A percentile compares a stretch with the other conserved stretches of the same genome.
Conservation (phyloP, 2,888 invertebrate genomes). For the Macropis europaea region DNA sequence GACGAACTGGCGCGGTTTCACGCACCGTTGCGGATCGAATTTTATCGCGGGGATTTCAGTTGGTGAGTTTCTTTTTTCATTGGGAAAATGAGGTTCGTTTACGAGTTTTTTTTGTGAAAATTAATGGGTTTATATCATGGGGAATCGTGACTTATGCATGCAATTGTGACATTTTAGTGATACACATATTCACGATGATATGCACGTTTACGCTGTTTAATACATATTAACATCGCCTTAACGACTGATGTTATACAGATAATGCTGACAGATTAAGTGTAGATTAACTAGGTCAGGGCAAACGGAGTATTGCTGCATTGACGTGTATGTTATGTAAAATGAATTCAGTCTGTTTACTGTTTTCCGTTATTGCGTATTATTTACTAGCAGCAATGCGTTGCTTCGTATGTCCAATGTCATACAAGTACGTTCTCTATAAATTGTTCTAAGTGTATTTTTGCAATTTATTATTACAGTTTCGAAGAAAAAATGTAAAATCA, state of each 20-base stretch:
- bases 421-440: neutral
- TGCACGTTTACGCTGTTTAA: too few species aligned
- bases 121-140: neutral
- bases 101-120: neutral
- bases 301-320: conserved; percentile 9
- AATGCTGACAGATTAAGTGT: conserved; percentile 20
- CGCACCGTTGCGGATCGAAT: conserved; percentile 48
- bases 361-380: neutral
- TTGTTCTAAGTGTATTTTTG: neutral
- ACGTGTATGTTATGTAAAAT: conserved; percentile 19
- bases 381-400: neutral
- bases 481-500: too few species aligned
- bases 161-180: neutral
- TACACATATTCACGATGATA: neutral
- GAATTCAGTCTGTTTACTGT: conserved; percentile 6
- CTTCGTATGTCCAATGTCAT: neutral
- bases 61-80: neutral
- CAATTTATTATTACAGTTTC: too few species aligned
- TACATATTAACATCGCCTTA: too few species aligned
- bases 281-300: conserved; percentile 27
- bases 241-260: too few species aligned
- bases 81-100: neutral
- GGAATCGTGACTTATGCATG: neutral
- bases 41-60: conserved; percentile 45
- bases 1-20: conserved; percentile 40